Base-by-base conservation (phyloP, 2,113 vertebrate genomes). In the Hippoglossus stenolepis region DNA sequence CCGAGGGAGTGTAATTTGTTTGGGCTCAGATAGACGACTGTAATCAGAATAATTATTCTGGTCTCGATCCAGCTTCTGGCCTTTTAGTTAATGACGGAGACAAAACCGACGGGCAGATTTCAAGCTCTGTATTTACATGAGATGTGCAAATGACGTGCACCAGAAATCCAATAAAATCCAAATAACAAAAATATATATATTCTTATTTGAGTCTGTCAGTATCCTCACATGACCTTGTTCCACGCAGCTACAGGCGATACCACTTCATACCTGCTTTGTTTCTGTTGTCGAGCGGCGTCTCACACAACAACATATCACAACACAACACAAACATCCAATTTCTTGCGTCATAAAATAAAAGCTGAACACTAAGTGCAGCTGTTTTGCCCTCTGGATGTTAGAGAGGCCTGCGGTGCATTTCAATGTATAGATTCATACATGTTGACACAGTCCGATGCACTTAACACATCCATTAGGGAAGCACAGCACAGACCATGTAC, bases 11-110 rank as follows among this genome's bases (percentile, higher is more conserved):
- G 66, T 80, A 79, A 86, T 80, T 79, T 85, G 83, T 84, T 87
- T 90, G 87, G 86, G 82, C 86, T 90, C 86, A 86, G 85, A 61
- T 1, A 64, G 75, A 86, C 68, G 66, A 77, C 77, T 70, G 26
- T 91, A 85, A 92, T 90, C 85, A 85, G 79, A 89, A 87, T 90
- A 88, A 89, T 89, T 92, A 91, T 92, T 84, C 75, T 92, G 85
- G 85, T 81, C 58, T 75, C 47, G 35, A 68, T 91, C 84, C 89
- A 90, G 84, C 87, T 90, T 63, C 53, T 14, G 86, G 83, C 86
- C 85, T 91, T 91, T 91, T 86, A 91, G 85, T 71, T 91, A 87
- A 91, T 90, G 89, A 90, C 82, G 85, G 68, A 23, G 66, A 10
- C 69, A 31, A 31, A 31, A 31, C 28, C 28, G 7, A 31, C 28